Base-by-base conservation (phyloP, 2,113 vertebrate genomes). In the Abramis brama region DNA sequence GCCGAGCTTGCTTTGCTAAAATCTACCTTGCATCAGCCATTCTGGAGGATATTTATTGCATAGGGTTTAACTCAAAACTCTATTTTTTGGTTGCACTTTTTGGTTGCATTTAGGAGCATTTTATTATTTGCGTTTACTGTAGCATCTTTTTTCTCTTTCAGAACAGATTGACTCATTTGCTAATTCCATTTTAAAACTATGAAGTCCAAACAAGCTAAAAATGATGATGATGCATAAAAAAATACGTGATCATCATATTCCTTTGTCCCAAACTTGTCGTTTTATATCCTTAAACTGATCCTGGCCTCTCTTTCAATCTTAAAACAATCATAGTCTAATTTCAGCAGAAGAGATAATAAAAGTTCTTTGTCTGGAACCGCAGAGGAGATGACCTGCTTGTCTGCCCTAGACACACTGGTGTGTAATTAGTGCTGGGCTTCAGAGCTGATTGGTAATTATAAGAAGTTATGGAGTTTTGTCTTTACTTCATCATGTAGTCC, bases 381-480 rank as follows among this genome's bases (percentile, higher is more conserved):
- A 36, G 50, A 47, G 85, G 66, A 81, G 47, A 60, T 52, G 85
- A 86, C 85, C 85, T 59, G 27, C 59, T 80, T 64, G 68, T 36
- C 78, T 62, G 55, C 68, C 13, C 27, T 17, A 74, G 55, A 75
- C 68, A 74, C 57, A 73, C 78, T 33, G 19, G 85, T 50, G 43
- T 81, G 78, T 86, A 81, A 86, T 86, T 82, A 82, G 57, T 36
- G 78, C 43, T 19, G 78, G 78, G 68, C 39, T 86, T 43, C 39
- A 80, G 68, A 73, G 17, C 39, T 81, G 70, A 64, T 86, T 81
- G 78, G 85, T 86, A 75, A 86, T 86, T 81, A 86, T 81, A 68
- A 64, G 39, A 86, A 50, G 68, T 50, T 75, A 45, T 39, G 66
- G 23, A 74, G 43, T 59, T 39, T 60, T 47, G 85, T 71, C 36